Percentiles rank a stretch among this genome's conserved stretches.
These are phyloP conservation scores for Sebastes hubbsi DNA, from an alignment of 2,797 vertebrate genomes.

Conservation along the genomic window DNA sequence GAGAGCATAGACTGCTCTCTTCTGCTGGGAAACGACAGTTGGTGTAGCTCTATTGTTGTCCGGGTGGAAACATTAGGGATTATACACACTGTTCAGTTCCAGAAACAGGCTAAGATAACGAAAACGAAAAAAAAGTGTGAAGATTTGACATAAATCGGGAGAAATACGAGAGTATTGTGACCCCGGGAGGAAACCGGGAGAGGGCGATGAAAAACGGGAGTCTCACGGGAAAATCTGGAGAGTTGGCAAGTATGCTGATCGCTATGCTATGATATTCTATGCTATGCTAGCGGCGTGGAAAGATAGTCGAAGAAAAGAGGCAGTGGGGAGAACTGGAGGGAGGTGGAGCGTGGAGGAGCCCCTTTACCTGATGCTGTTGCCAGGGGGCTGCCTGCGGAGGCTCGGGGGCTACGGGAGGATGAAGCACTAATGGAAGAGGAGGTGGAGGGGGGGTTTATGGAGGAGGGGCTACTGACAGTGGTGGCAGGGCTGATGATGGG, in stretches of 20 bases:
- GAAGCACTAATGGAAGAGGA: conserved; percentile 94
- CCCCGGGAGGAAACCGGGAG: too few species aligned
- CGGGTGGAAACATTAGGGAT: too few species aligned
- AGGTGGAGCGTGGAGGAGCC: conserved; percentile 83
- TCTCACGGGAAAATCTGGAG: too few species aligned
- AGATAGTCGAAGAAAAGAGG: conserved; percentile 73
- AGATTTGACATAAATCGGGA: too few species aligned
- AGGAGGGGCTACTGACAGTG: conserved; percentile 89
- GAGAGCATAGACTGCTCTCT: too few species aligned
- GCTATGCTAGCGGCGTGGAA: conserved; percentile 38
- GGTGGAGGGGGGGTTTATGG: conserved; percentile 91
- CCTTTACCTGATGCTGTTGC: conserved; percentile 99
- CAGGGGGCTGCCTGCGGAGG: conserved; percentile 95
- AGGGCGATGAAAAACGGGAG: too few species aligned
- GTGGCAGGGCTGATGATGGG: conserved; percentile 85
- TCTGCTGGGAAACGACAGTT: too few species aligned
- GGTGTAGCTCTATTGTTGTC: too few species aligned
- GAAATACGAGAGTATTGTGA: too few species aligned
- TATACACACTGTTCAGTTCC: too few species aligned
- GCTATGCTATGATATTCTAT: conserved; percentile 14
- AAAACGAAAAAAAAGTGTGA: too few species aligned
- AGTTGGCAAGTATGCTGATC: neutral
- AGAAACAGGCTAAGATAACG: too few species aligned
- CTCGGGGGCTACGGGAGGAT: conserved; percentile 92
- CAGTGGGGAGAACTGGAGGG: conserved; percentile 60